Conservation (phyloP, 2,797 vertebrate species). For the Typhlichthys eigenmanni region DNA sequence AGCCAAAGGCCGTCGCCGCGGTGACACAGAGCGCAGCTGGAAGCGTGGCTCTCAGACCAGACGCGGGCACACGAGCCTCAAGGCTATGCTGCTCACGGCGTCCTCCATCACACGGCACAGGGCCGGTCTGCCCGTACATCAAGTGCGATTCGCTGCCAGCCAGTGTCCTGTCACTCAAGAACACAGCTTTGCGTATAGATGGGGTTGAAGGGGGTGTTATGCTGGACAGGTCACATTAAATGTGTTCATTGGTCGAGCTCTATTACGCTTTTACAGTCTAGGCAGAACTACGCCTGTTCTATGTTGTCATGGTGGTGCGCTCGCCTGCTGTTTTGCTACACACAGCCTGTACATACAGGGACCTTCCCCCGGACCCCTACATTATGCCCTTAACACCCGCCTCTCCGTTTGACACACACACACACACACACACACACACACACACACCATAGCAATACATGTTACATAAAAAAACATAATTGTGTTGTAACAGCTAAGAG, state of each 20-base stretch:
- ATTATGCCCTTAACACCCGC: not conserved
- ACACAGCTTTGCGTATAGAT: constrained; percentile 22
- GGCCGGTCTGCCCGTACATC: constrained; percentile 31
- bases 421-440: constrained; percentile 6
- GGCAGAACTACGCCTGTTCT: constrained; percentile 16
- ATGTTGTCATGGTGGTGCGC: constrained; percentile 16
- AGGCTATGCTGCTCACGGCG: constrained; percentile 48
- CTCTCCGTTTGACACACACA: not conserved
- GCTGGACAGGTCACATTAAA: constrained; percentile 63
- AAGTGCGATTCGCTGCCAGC: constrained; percentile 39
- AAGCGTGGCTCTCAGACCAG: constrained; percentile 54
- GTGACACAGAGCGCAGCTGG: constrained; percentile 34
- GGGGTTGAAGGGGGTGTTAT: constrained; percentile 35
- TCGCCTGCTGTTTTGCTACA: not conserved
- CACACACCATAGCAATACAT: constrained; percentile 18
- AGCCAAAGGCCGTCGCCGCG: no score
- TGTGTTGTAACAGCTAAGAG: constrained; percentile 30
- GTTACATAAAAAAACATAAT: no score
- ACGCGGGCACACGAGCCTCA: constrained; percentile 32
- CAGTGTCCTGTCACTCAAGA: constrained; percentile 14
- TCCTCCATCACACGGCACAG: constrained; percentile 32
- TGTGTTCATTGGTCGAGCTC: constrained; percentile 52
- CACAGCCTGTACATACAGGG: constrained; percentile 16
- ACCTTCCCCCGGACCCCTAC: not conserved
- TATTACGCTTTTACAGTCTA: constrained; percentile 41